These are phyloP conservation scores for Henricia sp. DNA, from an alignment of 53 echinoderm and acorn worm genomes.

Conservation along the genomic window DNA sequence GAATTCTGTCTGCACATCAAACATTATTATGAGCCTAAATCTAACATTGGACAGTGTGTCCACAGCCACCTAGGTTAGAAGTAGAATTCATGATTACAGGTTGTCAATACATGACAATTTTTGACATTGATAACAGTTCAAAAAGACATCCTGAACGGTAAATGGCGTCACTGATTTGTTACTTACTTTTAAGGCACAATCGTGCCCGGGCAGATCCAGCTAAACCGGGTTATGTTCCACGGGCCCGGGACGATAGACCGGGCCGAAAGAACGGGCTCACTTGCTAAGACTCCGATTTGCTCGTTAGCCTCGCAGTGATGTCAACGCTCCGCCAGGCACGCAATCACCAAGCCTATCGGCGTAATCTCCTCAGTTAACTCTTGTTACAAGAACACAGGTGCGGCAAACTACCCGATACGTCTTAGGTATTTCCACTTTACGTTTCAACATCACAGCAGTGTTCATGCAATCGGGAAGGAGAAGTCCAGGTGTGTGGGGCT, in stretches of 20 bases:
- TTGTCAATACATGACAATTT: too few species aligned
- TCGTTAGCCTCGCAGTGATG: conserved; percentile 9
- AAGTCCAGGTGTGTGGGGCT: conserved; percentile 44
- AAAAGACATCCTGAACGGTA: background rate
- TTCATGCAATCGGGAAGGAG: conserved; percentile 5
- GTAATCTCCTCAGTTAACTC: conserved; percentile 53
- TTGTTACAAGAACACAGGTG: conserved; percentile 29
- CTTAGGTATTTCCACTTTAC: conserved; percentile 54
- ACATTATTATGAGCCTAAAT: too few species aligned
- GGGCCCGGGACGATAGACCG: conserved; percentile 15
- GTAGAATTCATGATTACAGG: too few species aligned
- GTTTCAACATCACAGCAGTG: conserved; percentile 33
- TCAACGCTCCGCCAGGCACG: conserved; percentile 31
- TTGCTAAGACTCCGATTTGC: background rate
- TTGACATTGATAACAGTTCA: too few species aligned
- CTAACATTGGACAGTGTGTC: too few species aligned
- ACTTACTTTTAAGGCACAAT: conserved; percentile 50
- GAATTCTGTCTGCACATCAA: too few species aligned
- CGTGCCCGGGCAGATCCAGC: conserved; percentile 25
- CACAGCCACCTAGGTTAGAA: too few species aligned
- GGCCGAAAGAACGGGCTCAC: conserved; percentile 7
- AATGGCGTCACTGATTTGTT: background rate
- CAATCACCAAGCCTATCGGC: conserved; percentile 34
- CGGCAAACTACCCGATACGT: conserved; percentile 30
- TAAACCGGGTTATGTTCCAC: conserved; percentile 48